Base-by-base conservation (phyloP, 2,113 vertebrate genomes). In the Pygathrix nemaeus region DNA sequence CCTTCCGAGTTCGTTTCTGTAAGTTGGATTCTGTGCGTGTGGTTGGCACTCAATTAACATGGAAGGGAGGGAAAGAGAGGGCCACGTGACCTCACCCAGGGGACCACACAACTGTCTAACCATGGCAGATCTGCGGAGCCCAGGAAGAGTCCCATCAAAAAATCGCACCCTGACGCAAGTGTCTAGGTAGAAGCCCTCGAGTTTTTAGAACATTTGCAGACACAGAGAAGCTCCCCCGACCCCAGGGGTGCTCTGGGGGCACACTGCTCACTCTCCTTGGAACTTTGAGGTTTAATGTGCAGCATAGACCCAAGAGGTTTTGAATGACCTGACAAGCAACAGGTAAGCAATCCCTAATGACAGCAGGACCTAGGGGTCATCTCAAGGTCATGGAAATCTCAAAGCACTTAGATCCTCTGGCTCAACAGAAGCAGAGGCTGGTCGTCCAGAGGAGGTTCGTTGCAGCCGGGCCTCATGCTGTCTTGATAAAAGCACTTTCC, bases 391-490 rank as follows among this genome's bases (percentile, higher is more conserved):
- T 0, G 1, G 66, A 30, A 50, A 16, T 5, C 23, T 52, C 8
- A 13, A 3, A 20, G 43, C 50, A 14, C 0, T 0, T 1, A 25
- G 52, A 25, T 3, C 9, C 20, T 48, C 48, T 2, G 18, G 18
- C 78, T 48, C 0, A 0, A 5, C 8, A 30, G 25, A 52, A 45
- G 68, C 16, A 4, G 61, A 40, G 32, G 25, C 18, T 0, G 64
- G 16, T 3, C 1, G 10, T 2, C 0, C 35, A 38, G 59, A 9
- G 18, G 48, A 73, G 32, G 48, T 16, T 40, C 57, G 2, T 1
- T 2, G 21, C 52, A 9, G 4, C 50, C 1, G 0, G 45, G 20
- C 59, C 43, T 3, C 55, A 16, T 12, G 18, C 30, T 1, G 18
- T 10, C 64, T 3, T 27, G 16, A 2, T 7, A 1, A 23, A 83